Evolutionary conservation across 2,113 vertebrate species (phyloP), one percentile per base, ranked within the genome.

Genomic region (Catharus bicknelli): DNA sequence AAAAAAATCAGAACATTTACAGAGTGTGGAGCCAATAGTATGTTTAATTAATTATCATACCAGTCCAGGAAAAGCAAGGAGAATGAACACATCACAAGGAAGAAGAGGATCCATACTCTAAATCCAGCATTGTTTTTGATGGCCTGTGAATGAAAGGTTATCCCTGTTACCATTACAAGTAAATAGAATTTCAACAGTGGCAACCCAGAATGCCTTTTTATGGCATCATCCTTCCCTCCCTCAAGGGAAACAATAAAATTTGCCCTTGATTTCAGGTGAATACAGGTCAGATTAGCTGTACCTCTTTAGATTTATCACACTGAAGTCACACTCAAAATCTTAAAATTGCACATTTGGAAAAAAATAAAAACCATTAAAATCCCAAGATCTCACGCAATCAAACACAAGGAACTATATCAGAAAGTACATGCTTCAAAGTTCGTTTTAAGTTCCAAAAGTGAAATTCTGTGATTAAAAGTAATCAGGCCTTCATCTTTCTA

Each of bases 91-190:
- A 99, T 99, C 79, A 99, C 99, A 38, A 99, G 98, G 98, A 99
- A 99, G 97, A 99, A 99, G 1, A 99, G 98, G 95, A 99, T 98
- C 99, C 99, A 99, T 11, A 99, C 99, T 10, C 99, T 98, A 97
- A 99, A 99, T 89, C 99, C 99, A 5, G 99, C 99, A 4, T 99
- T 99, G 97, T 99, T 99, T 95, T 99, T 99, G 83, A 99, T 99
- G 27, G 99, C 99, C 99, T 99, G 94, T 53, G 38, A 93, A 30
- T 40, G 68, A 83, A 72, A 83, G 23, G 29, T 70, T 14, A 26
- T 30, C 18, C 38, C 62, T 4, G 1, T 83, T 86, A 94, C 25
- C 38, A 59, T 82, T 64, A 68, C 6, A 20, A 51, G 32, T 18
- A 51, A 86, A 64, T 7, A 53, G 1, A 11, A 20, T 68, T 89